phyloP scores from a whole-genome alignment of 2,113 vertebrate genomes.

The Hassar affinis region DNA sequence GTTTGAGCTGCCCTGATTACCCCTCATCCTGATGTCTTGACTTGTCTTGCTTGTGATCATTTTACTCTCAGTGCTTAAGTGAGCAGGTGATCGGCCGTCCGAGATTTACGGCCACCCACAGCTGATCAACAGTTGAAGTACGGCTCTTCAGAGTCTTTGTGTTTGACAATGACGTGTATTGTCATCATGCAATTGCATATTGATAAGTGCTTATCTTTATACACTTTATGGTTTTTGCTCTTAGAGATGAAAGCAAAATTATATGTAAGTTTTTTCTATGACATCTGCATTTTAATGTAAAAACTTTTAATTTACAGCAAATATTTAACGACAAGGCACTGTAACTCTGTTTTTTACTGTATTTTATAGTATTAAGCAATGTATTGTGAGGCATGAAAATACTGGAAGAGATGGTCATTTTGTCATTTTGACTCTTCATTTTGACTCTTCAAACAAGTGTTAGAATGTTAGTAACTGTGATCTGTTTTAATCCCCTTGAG shows the following conservation, averaged over 20 bases:
- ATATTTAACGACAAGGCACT: too few relatives aligned
- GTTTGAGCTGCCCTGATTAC: constrained; percentile 22
- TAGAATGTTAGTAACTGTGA: too few relatives aligned
- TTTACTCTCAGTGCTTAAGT: constrained; percentile 37
- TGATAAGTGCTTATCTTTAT: background rate
- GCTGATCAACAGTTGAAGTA: background rate
- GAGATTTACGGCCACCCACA: constrained; percentile 31
- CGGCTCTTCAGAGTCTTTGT: constrained; percentile 3
- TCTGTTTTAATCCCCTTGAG: too few relatives aligned
- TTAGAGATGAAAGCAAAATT: background rate
- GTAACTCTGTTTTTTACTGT: too few relatives aligned
- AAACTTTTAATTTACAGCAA: too few relatives aligned
- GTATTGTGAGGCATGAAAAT: too few relatives aligned
- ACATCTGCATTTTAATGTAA: background rate
- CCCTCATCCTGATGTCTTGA: constrained; percentile 26
- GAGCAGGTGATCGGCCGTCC: constrained; percentile 38
- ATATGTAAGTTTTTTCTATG: background rate
- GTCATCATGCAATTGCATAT: background rate
- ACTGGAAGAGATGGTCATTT: too few relatives aligned
- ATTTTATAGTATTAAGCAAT: too few relatives aligned
- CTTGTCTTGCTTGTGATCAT: constrained; percentile 44
- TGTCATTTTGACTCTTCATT: too few relatives aligned
- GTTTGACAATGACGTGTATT: background rate
- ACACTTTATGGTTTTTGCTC: background rate
- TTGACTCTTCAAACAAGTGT: too few relatives aligned